Evolutionary conservation across 2,113 vertebrate species (phyloP).

Genomic region (Cichladusa arquata): DNA sequence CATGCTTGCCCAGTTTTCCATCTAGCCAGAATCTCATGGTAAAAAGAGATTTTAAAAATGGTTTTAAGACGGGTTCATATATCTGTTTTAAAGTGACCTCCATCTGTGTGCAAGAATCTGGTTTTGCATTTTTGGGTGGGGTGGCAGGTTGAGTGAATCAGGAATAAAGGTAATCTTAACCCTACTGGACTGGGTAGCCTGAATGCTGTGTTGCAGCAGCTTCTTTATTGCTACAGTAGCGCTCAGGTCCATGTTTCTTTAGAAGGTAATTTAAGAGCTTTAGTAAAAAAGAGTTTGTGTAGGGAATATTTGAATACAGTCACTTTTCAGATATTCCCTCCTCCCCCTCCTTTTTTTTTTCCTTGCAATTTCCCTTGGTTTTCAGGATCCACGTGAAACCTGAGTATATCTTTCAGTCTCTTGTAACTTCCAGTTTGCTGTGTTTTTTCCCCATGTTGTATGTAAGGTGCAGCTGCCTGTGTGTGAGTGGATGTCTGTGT

Average conservation of each 20-base stretch:
- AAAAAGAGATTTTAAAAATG: neutral
- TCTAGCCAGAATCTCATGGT: neutral
- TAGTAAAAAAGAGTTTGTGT: neutral
- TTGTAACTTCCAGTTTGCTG: neutral
- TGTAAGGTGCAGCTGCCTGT: accelerated
- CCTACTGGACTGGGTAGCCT: neutral
- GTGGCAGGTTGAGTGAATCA: neutral
- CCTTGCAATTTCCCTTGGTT: neutral
- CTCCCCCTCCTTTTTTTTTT: accelerated
- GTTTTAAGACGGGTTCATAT: neutral
- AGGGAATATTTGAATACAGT: neutral
- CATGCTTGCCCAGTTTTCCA: neutral
- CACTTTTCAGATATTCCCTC: neutral
- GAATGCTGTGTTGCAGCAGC: neutral
- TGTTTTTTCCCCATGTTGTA: neutral
- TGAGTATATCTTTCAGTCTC: neutral
- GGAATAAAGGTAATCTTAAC: neutral
- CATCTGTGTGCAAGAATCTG: neutral
- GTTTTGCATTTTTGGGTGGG: neutral
- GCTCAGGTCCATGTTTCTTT: neutral
- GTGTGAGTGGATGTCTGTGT: neutral
- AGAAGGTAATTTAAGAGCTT: neutral
- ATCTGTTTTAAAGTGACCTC: neutral
- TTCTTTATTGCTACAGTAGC: neutral
- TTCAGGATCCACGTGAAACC: neutral